Conservation (phyloP, 2,888 invertebrate species). For the Microdon myrmicae region DNA sequence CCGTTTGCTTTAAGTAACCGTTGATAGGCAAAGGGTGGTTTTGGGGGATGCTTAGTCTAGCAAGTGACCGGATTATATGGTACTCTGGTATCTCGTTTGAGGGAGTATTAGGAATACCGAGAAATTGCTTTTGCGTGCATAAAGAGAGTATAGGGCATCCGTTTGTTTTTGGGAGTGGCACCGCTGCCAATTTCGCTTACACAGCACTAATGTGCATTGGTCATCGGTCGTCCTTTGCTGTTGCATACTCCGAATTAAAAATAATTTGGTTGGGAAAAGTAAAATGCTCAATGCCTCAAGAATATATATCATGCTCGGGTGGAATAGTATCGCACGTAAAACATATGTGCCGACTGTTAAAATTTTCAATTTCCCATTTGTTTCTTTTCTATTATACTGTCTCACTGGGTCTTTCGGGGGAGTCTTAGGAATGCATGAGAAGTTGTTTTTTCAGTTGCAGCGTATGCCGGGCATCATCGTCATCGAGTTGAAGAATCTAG, state of each 20-base stretch:
- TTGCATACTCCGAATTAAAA: slow-evolving; percentile 9
- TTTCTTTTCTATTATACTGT: slow-evolving; percentile 6
- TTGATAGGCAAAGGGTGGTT: slow-evolving; percentile 24
- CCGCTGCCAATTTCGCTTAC: neutral
- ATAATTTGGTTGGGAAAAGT: slow-evolving; percentile 26
- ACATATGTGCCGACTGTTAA: slow-evolving; percentile 31
- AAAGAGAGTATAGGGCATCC: neutral
- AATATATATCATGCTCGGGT: neutral
- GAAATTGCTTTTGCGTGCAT: slow-evolving; percentile 6
- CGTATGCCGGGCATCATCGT: slow-evolving; percentile 23
- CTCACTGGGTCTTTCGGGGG: slow-evolving; percentile 14
- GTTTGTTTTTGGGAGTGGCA: slow-evolving; percentile 2
- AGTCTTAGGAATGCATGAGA: slow-evolving; percentile 30
- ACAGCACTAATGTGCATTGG: slow-evolving; percentile 9
- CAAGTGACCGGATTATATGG: too few species aligned
- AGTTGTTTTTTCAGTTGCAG: slow-evolving; percentile 11
- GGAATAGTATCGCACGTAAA: neutral
- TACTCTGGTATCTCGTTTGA: slow-evolving; percentile 2
- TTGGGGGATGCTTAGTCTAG: neutral
- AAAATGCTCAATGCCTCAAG: slow-evolving; percentile 26
- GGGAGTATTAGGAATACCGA: slow-evolving; percentile 14
- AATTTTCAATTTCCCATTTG: slow-evolving; percentile 26
- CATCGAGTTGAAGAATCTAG: neutral
- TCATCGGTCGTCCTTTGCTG: slow-evolving; percentile 12
- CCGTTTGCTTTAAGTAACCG: slow-evolving; percentile 39